Base-by-base conservation (phyloP, 2,797 vertebrate genomes). In the Macropodus opercularis region DNA sequence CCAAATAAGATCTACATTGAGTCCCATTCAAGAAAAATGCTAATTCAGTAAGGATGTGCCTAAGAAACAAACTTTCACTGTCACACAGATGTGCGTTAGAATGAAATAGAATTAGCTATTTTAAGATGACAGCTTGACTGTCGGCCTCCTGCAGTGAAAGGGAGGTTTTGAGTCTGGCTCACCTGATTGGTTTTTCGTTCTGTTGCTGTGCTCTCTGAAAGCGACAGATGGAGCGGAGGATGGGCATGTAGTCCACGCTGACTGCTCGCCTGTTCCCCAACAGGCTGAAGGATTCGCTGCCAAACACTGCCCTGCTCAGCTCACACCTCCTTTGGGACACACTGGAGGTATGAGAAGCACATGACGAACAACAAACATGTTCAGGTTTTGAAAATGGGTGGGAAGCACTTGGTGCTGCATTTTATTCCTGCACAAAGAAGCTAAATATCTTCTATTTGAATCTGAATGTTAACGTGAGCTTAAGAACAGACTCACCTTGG, bases 151-250 rank as follows among this genome's bases (percentile, higher is more conserved):
- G n/a, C 8, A 4, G 21, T 32, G 7, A 36, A 29, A 23, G 3
- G 24, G 2, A 18, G 0, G 36, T 8, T 17, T 3, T 15, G 14
- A 32, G 22, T 13, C 9, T 4, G 15, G 1, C 53, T 80, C 85
- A 98, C 97, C 96, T 93, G 84, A 79, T 78, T 62, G 92, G 91
- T 51, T 86, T 87, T 55, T 89, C 92, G 38, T 77, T 87, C 66
- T 90, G 91, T 71, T 92, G 92, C 77, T 91, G 92, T 5, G 77
- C 52, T 72, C 77, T 92, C 69, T 94, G 91, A 21, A 69, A 81
- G 70, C 90, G 92, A 54, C 96, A 95, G 65, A 98, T 94, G 46
- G 70, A 85, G 54, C 95, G 95, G 21, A 99, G 93, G 31, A 77
- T 56, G 0, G 97, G 95, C 56, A 96, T 83, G 79, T 96, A 97